A percentile compares a stretch with the other conserved stretches of the same genome.
phyloP scores from a whole-genome alignment of 1,140 invertebrate species.

The Drosophila kanapiae region DNA sequence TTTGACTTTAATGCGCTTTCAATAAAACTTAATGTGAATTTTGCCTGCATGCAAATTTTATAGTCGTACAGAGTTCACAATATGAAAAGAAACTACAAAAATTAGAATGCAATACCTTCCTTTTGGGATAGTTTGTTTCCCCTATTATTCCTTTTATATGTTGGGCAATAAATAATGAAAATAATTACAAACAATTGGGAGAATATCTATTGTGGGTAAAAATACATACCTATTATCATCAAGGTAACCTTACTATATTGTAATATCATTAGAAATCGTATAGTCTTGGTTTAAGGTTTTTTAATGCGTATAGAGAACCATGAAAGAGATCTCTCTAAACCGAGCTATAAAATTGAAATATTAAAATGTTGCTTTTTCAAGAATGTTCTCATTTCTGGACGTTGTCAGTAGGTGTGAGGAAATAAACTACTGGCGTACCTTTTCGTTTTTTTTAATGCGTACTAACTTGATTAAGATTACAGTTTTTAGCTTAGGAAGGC shows the following conservation, averaged over 20 bases:
- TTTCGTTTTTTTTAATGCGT: no score
- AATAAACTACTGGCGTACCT: no score
- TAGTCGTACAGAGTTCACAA: constrained; percentile 38
- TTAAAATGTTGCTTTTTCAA: no score
- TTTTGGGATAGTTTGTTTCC: constrained; percentile 11
- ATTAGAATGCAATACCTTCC: constrained; percentile 60
- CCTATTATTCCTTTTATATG: constrained; percentile 1
- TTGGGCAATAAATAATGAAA: neutral
- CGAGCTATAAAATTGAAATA: no score
- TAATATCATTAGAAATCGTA: no score
- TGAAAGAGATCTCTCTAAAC: no score
- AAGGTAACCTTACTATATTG: neutral
- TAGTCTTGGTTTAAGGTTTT: no score
- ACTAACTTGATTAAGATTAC: no score
- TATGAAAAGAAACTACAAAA: constrained; percentile 43
- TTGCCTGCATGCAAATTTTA: constrained; percentile 80
- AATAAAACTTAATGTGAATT: constrained; percentile 78
- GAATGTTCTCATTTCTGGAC: no score
- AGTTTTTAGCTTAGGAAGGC: no score
- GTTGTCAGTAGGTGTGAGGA: no score
- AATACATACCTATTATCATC: neutral
- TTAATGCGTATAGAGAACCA: no score
- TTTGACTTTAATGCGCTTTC: constrained; percentile 79
- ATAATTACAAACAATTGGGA: neutral
- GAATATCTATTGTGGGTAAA: neutral